Conservation (phyloP, 1,140 invertebrate genomes). For the Pseudomyrmex dendroicus region DNA sequence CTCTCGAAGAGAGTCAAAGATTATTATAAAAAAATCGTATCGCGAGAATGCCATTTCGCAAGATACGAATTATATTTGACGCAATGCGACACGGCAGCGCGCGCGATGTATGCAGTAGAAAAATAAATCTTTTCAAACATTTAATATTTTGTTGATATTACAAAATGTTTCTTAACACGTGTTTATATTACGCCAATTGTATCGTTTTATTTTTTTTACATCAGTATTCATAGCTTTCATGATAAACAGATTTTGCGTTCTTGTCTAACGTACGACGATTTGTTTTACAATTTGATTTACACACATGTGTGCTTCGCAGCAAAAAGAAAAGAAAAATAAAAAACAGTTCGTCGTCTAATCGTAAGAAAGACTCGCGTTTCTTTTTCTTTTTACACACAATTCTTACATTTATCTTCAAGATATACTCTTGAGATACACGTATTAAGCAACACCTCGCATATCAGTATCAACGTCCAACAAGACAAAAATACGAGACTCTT, state of each 20-base stretch:
- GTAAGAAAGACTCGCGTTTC: too few relatives aligned
- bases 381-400: background rate
- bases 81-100: conserved; percentile 34
- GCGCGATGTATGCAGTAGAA: conserved; percentile 54
- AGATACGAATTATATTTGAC: conserved; percentile 8
- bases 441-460: conserved; percentile 26
- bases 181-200: background rate
- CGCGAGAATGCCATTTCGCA: conserved; percentile 9
- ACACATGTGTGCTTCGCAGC: background rate
- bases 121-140: conserved; percentile 59
- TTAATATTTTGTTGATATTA: conserved; percentile 36
- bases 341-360: background rate
- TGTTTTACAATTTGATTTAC: background rate
- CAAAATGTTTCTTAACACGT: conserved; percentile 11
- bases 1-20: background rate
- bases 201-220: background rate
- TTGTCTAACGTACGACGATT: too few relatives aligned
- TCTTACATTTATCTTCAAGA: background rate
- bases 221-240: background rate
- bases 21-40: background rate
- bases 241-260: too few relatives aligned
- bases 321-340: background rate
- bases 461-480: conserved; percentile 40
- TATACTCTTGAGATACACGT: background rate
- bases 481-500: too few relatives aligned